Evolutionary conservation across 2,797 vertebrate species (phyloP).

Genomic region (Carcharodon carcharias): DNA sequence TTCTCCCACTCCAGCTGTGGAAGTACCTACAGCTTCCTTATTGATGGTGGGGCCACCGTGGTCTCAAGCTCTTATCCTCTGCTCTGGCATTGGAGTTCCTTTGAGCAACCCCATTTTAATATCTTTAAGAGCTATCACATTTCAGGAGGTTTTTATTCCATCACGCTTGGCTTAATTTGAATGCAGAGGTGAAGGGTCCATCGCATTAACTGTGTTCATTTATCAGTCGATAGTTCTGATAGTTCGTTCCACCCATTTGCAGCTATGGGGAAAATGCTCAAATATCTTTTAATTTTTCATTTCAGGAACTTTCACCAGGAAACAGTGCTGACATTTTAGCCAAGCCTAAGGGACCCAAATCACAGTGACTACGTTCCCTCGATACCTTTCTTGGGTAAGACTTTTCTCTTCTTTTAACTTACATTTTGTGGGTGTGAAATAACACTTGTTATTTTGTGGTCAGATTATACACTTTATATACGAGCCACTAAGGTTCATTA

Average conservation of each 20-base stretch:
- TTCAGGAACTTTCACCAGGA: background rate
- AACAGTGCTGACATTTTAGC: background rate
- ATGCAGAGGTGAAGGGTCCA: background rate
- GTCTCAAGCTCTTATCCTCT: background rate
- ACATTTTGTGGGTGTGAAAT: background rate
- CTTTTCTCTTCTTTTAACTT: constrained; percentile 33
- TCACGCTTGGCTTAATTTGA: background rate
- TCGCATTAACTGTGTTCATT: background rate
- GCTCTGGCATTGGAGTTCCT: background rate
- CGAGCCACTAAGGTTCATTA: background rate
- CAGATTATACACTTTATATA: background rate
- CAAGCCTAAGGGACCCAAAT: background rate
- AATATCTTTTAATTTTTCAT: background rate
- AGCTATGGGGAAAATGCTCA: background rate
- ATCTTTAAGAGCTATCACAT: background rate
- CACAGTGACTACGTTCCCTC: constrained; percentile 40
- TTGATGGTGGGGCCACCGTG: background rate
- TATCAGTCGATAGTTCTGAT: background rate
- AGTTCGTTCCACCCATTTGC: background rate
- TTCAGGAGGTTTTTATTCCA: background rate
- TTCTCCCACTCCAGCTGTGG: background rate
- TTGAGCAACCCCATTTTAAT: background rate
- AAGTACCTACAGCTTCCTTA: background rate
- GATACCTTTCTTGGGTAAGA: constrained; percentile 42
- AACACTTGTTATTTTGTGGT: background rate